phyloP scores from a whole-genome alignment of 2,888 invertebrate genomes.

The Trypoxylon attenuatum region DNA sequence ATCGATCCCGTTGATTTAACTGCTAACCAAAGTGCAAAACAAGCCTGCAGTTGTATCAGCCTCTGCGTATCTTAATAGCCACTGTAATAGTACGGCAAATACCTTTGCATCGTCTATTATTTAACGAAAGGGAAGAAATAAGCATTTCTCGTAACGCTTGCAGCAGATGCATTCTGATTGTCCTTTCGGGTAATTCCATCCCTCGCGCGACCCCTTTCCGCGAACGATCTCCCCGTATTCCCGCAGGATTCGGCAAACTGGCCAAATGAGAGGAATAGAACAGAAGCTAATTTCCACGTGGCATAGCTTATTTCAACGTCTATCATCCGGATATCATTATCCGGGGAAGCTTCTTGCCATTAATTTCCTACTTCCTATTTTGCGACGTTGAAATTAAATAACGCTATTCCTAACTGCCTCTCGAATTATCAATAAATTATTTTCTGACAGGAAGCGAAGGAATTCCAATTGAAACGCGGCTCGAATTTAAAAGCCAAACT shows the following conservation, averaged over 20 bases:
- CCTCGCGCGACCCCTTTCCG: constrained; percentile 23
- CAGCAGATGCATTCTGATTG: constrained; percentile 28
- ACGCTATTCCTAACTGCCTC: too few relatives aligned
- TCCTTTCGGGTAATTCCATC: background rate
- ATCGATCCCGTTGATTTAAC: constrained; percentile 32
- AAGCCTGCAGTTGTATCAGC: background rate
- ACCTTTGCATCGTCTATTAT: constrained; percentile 26
- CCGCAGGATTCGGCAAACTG: constrained; percentile 27
- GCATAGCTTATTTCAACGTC: constrained; percentile 26
- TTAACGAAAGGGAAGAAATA: constrained; percentile 27
- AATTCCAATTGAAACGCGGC: too few relatives aligned
- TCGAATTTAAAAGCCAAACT: too few relatives aligned
- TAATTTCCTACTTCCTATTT: too few relatives aligned
- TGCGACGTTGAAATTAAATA: too few relatives aligned
- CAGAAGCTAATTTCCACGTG: constrained; percentile 32
- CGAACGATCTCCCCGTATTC: constrained; percentile 33
- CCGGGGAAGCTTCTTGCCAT: too few relatives aligned
- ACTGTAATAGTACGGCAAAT: too few relatives aligned
- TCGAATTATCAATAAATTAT: too few relatives aligned
- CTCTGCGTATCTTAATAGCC: background rate
- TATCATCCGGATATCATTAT: too few relatives aligned
- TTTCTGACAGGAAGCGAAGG: too few relatives aligned
- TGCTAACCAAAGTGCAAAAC: constrained; percentile 34
- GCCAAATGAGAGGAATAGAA: constrained; percentile 8
- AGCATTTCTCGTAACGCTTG: constrained; percentile 11